Conservation (phyloP, 1,140 invertebrate genomes). For the Aradophagus sp. region DNA sequence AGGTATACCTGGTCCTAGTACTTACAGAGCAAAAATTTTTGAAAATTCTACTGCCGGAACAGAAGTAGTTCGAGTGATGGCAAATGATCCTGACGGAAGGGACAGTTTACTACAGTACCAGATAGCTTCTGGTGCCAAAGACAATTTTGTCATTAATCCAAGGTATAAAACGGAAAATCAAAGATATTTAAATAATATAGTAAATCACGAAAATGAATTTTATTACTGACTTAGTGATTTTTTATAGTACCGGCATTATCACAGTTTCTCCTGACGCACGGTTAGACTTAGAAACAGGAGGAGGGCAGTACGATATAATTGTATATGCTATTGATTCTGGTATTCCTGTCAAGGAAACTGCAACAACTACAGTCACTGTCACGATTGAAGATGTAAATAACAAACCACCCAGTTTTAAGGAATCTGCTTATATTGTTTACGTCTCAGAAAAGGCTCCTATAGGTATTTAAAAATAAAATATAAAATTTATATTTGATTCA, state of each 20-base stretch:
- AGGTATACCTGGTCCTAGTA: slow-evolving; percentile 77
- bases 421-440: slow-evolving; percentile 79
- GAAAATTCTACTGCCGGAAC: slow-evolving; percentile 83
- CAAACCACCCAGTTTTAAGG: slow-evolving; percentile 84
- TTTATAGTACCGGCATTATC: slow-evolving; percentile 80
- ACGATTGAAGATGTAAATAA: slow-evolving; percentile 88
- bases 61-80: slow-evolving; percentile 81
- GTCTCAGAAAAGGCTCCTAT: slow-evolving; percentile 82
- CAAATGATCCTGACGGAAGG: slow-evolving; percentile 85
- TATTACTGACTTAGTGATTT: background rate
- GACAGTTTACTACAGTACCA: slow-evolving; percentile 82
- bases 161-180: slow-evolving; percentile 69
- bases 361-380: slow-evolving; percentile 83
- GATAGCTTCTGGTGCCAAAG: slow-evolving; percentile 83
- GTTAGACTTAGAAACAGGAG: slow-evolving; percentile 81
- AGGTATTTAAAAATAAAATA: slow-evolving; percentile 64
- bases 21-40: slow-evolving; percentile 81
- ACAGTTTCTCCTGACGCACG: slow-evolving; percentile 83
- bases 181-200: slow-evolving; percentile 10
- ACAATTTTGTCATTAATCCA: slow-evolving; percentile 86
- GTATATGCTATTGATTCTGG: slow-evolving; percentile 84
- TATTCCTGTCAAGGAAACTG: slow-evolving; percentile 83
- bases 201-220: too few species aligned
- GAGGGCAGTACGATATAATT: slow-evolving; percentile 81
- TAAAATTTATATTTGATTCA: slow-evolving; percentile 11